A percentile compares a stretch with the other conserved stretches of the same genome.
phyloP scores from a whole-genome alignment of 2,113 vertebrate species.

The Pluvianellus socialis region DNA sequence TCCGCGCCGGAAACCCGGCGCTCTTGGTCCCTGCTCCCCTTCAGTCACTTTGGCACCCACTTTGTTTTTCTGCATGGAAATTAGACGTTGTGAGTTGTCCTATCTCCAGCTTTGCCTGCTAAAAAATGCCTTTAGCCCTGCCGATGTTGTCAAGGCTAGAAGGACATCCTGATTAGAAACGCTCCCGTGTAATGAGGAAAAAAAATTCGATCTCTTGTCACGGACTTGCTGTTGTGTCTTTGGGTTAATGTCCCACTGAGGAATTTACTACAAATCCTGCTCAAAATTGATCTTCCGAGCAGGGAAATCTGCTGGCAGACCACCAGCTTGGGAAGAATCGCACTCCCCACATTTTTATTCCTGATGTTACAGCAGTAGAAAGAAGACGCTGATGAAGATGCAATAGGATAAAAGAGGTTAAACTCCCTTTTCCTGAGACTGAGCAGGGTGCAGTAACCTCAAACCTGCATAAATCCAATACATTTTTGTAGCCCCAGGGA shows the following conservation, averaged over 20 bases:
- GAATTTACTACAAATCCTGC: neutral
- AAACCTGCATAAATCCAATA: neutral
- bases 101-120: neutral
- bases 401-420: neutral
- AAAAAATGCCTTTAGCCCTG: neutral
- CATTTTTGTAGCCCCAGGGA: neutral
- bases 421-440: neutral
- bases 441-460: neutral
- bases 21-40: neutral
- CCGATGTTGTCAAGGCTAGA: neutral
- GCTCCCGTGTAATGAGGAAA: neutral
- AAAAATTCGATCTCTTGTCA: neutral
- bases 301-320: neutral
- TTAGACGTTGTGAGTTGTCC: neutral
- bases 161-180: neutral
- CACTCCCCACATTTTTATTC: neutral
- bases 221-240: neutral
- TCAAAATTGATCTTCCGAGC: neutral
- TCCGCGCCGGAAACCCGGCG: neutral
- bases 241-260: neutral
- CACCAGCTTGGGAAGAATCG: neutral
- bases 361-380: rapidly evolving
- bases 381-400: neutral
- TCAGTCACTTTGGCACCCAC: neutral
- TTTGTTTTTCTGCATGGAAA: neutral